phyloP scores from a whole-genome alignment of 2,888 invertebrate species.

The Villa cingulata region DNA sequence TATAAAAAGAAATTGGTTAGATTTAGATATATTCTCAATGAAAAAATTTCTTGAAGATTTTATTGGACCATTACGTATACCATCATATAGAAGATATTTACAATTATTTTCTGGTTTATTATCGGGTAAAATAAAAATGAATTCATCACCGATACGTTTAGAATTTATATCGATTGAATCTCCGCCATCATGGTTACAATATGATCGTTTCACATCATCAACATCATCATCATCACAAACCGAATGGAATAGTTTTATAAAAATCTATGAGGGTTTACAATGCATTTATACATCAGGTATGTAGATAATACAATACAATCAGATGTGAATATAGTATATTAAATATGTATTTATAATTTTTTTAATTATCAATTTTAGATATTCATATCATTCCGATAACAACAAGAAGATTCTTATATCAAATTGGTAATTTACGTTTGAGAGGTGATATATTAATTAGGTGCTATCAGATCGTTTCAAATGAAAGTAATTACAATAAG shows the following conservation, averaged over 20 bases:
- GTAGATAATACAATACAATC: slow-evolving; percentile 8
- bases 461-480: slow-evolving; percentile 59
- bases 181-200: slow-evolving; percentile 58
- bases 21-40: slow-evolving; percentile 87
- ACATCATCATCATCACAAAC: slow-evolving; percentile 27
- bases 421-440: slow-evolving; percentile 43
- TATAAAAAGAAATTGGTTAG: slow-evolving; percentile 39
- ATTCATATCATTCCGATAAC: slow-evolving; percentile 24
- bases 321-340: no score
- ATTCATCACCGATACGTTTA: slow-evolving; percentile 71
- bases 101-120: slow-evolving; percentile 83
- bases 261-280: slow-evolving; percentile 81
- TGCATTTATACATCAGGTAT: slow-evolving; percentile 76
- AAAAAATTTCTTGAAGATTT: slow-evolving; percentile 75
- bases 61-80: slow-evolving; percentile 53
- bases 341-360: neutral
- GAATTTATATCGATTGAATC: slow-evolving; percentile 77
- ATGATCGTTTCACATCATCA: slow-evolving; percentile 22
- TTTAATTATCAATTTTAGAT: slow-evolving; percentile 13
- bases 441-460: slow-evolving; percentile 84
- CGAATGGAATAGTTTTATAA: slow-evolving; percentile 60
- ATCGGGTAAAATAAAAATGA: slow-evolving; percentile 78
- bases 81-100: slow-evolving; percentile 73
- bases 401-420: slow-evolving; percentile 49
- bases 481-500: slow-evolving; percentile 17